Evolutionary conservation across 2,113 vertebrate species (phyloP).

Genomic region (Phodopus roborovskii): DNA sequence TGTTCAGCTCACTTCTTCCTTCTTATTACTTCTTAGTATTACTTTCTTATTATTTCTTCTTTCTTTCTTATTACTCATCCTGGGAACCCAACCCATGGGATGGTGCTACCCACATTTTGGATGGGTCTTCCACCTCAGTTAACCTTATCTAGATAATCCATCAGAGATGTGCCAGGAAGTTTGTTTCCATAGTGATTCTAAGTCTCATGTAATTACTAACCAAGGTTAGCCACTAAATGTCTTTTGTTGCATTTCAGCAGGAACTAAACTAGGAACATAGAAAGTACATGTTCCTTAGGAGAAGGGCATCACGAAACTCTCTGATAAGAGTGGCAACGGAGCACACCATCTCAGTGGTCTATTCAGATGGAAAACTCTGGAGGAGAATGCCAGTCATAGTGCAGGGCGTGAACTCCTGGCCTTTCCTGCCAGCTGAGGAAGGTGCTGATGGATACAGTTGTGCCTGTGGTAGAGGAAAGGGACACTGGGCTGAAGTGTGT

Average conservation of each 20-base stretch:
- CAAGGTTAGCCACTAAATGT: not conserved
- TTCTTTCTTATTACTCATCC: not conserved
- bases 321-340: not conserved
- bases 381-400: not conserved
- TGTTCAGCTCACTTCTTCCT: not conserved
- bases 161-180: too few species aligned
- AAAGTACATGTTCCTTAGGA: not conserved
- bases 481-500: not conserved
- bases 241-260: not conserved
- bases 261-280: not conserved
- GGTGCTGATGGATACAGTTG: not conserved
- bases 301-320: not conserved
- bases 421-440: not conserved
- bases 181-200: not conserved
- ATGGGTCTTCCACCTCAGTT: not conserved
- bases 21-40: not conserved
- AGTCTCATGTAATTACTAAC: not conserved
- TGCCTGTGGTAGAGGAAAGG: not conserved
- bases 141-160: not conserved
- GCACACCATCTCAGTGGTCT: not conserved
- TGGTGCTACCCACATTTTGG: too few species aligned
- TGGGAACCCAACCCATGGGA: not conserved
- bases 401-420: rapidly evolving
- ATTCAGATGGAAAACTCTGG: not conserved
- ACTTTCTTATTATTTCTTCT: not conserved